Percentiles rank a stretch among this genome's conserved stretches.
phyloP scores from a whole-genome alignment of 2,797 vertebrate genomes.

The Tympanoctomys barrerae region DNA sequence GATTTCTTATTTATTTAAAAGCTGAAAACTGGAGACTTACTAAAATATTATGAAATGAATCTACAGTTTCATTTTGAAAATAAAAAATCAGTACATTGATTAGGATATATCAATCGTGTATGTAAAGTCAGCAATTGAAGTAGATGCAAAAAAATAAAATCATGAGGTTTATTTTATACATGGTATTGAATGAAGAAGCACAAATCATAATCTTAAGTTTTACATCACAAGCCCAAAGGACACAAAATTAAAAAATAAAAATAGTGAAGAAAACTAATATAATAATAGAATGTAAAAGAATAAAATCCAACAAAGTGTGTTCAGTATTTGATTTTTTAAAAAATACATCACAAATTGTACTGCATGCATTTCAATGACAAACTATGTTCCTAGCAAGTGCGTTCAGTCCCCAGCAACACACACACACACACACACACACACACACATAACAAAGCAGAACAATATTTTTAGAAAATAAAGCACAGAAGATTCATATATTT shows the following conservation, averaged over 20 bases:
- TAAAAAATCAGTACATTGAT: background rate
- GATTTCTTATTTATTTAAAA: background rate
- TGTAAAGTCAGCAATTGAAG: background rate
- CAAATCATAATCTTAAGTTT: background rate
- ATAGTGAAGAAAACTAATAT: background rate
- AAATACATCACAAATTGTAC: background rate
- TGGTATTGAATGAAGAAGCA: background rate
- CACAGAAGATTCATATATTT: background rate
- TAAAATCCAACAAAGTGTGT: background rate
- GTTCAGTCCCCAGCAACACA: background rate
- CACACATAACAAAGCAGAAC: background rate
- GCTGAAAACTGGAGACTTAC: background rate
- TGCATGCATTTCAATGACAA: background rate
- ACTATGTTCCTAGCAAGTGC: background rate
- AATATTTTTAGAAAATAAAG: slow-evolving; percentile 2
- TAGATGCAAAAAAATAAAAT: background rate
- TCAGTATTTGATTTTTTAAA: background rate
- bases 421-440: background rate
- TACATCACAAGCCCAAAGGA: background rate
- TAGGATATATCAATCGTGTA: background rate
- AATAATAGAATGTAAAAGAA: background rate
- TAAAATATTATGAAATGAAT: background rate
- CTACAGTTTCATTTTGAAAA: background rate
- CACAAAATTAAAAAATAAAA: background rate
- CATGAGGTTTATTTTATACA: background rate